A percentile compares a stretch with the other conserved stretches of the same genome.
Evolutionary conservation across 2,888 invertebrate species (phyloP).

Genomic region (Leucophenga montana): DNA sequence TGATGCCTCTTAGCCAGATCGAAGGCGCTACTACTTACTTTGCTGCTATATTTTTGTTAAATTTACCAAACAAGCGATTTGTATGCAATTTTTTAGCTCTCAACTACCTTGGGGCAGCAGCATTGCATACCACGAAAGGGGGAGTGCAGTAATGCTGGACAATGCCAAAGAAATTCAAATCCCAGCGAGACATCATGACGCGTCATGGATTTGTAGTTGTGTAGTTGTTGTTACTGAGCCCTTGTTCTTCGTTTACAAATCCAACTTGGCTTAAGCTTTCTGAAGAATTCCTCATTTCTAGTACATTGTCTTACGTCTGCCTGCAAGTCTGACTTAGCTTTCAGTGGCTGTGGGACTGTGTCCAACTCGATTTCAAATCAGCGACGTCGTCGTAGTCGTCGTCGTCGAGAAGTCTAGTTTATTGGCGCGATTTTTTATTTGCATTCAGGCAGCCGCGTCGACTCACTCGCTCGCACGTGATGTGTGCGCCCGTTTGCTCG

Average conservation of each 20-base stretch:
- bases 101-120: slow-evolving; percentile 22
- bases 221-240: neutral
- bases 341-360: neutral
- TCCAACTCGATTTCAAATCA: slow-evolving; percentile 31
- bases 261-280: slow-evolving; percentile 24
- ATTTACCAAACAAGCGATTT: slow-evolving; percentile 70
- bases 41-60: slow-evolving; percentile 55
- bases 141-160: neutral
- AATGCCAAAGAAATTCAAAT: slow-evolving; percentile 55
- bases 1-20: slow-evolving; percentile 29
- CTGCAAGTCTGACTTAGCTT: slow-evolving; percentile 7
- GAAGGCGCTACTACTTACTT: slow-evolving; percentile 58
- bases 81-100: slow-evolving; percentile 57
- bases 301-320: slow-evolving; percentile 5
- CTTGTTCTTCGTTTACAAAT: neutral
- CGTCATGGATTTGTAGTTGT: slow-evolving; percentile 53
- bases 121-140: neutral
- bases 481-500: slow-evolving; percentile 50
- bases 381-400: slow-evolving; percentile 39
- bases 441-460: slow-evolving; percentile 57
- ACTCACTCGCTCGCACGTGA: slow-evolving; percentile 55
- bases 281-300: slow-evolving; percentile 15
- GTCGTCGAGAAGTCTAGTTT: slow-evolving; percentile 69
- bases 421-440: slow-evolving; percentile 71
- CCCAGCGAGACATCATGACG: slow-evolving; percentile 70